These are phyloP conservation scores for Muscicapa adusta DNA, from an alignment of 2,113 vertebrate genomes.

Conservation along the genomic window DNA sequence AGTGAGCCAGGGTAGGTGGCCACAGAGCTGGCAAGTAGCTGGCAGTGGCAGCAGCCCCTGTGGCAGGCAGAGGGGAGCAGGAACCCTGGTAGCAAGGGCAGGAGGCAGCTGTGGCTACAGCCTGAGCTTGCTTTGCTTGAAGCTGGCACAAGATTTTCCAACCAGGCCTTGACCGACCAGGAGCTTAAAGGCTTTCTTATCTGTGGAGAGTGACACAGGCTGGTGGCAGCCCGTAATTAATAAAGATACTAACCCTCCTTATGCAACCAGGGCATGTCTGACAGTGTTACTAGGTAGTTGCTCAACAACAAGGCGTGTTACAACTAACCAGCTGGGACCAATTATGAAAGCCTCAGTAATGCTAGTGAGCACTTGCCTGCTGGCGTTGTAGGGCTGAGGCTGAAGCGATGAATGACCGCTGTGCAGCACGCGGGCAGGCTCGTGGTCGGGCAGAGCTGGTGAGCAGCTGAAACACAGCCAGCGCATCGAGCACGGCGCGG, in stretches of 20 bases:
- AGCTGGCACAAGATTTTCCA: background rate
- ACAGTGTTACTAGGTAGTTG: background rate
- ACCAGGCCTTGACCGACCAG: background rate
- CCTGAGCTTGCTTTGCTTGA: background rate
- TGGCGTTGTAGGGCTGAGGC: background rate
- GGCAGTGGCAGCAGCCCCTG: background rate
- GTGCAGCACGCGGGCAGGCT: background rate
- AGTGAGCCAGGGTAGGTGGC: background rate
- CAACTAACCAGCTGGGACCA: conserved; percentile 28
- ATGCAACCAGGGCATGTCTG: background rate
- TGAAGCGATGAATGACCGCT: background rate
- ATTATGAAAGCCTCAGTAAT: conserved; percentile 15
- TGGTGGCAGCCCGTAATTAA: background rate
- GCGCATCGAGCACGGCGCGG: accelerated
- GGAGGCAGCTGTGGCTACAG: background rate
- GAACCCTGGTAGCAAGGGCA: background rate
- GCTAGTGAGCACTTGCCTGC: conserved; percentile 11
- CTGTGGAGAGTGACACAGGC: background rate
- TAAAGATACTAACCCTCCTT: conserved; percentile 7
- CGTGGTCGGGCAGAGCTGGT: accelerated
- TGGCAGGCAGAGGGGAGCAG: background rate
- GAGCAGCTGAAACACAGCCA: background rate
- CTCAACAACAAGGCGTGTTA: conserved; percentile 39
- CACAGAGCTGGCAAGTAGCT: background rate
- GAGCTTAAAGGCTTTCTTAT: background rate